Base-by-base conservation (phyloP, 1,140 invertebrate species). In the Aphaenogaster floridana region DNA sequence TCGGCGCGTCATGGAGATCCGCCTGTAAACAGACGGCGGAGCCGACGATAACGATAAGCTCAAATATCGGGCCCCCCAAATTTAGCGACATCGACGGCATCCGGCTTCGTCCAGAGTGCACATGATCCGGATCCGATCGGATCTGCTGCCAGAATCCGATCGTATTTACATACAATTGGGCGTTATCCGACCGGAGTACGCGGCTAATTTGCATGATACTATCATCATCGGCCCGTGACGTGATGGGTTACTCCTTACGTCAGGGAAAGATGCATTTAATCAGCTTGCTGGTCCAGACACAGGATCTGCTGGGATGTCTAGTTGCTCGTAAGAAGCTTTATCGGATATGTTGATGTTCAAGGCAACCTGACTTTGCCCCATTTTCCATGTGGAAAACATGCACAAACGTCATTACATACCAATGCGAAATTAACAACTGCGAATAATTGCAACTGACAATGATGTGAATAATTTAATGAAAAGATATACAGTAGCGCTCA, bases 121-220 rank as follows among this genome's bases (percentile, higher is more conserved):
- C 68, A 63, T 34, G 34, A 48, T 76, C 50, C 34, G 68, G 66
- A 88, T 88, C 79, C 59, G 78, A 17, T 71, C 69, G 87, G 68
- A 59, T 86, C 59, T 50, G 36, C 80, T 50, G 74, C 79, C 85
- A 89, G 72, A 84, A 91, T 89, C 90, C 81, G 86, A 91, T 91
- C 74, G 78, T 80, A 91, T 91, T 91, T 90, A 64, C 91, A 91
- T 91, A 91, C 88, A 91, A 90, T 91, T 86, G 86, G 28, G 36
- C 79, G 74, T 91, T 88, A 91, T 91, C 88, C 79, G 90, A 57
- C 17, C 39, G 61, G 57, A 59, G 61, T 52, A 52, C 52, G 17
- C 59, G 66, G 59, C 54, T 89, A 91, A 91, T 91, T 91, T 91
- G 72, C 88, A 91, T 91, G 28, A 48, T 54, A 54, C 45, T 89